These are phyloP conservation scores for Tretioscincus oriximinensis DNA, from an alignment of 2,113 vertebrate species.

Conservation along the genomic window DNA sequence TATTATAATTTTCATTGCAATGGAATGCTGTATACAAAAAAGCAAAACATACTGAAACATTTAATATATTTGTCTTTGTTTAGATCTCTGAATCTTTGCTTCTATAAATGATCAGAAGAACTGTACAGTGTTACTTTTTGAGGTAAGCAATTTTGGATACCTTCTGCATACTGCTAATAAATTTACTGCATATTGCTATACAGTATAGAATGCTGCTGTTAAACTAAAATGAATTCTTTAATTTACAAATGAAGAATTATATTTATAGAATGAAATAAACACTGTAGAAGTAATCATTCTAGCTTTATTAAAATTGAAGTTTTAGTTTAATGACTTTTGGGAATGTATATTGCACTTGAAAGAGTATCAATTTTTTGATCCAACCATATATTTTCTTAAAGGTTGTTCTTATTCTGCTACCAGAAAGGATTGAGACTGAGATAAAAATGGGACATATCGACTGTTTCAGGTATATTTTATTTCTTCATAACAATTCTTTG, in stretches of 20 bases:
- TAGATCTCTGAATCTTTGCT: slow-evolving; percentile 65
- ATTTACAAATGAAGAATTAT: neutral
- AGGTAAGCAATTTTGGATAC: slow-evolving; percentile 69
- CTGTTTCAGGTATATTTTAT: slow-evolving; percentile 69
- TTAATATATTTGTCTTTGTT: slow-evolving; percentile 47
- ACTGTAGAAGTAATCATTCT: too few relatives aligned
- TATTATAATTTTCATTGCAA: slow-evolving; percentile 8
- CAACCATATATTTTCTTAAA: slow-evolving; percentile 48
- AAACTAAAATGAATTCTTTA: neutral
- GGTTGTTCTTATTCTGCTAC: slow-evolving; percentile 28
- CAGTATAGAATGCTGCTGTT: neutral
- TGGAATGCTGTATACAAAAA: neutral
- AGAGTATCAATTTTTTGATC: slow-evolving; percentile 23
- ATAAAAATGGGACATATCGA: slow-evolving; percentile 45
- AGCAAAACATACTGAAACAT: slow-evolving; percentile 33
- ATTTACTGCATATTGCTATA: neutral
- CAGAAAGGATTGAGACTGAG: slow-evolving; percentile 42
- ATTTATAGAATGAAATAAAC: neutral
- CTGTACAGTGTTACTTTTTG: slow-evolving; percentile 35
- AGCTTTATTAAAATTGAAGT: too few relatives aligned
- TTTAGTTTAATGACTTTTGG: neutral
- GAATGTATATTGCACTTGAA: neutral
- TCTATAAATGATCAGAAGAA: slow-evolving; percentile 54
- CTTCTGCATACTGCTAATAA: neutral
- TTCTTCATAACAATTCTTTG: neutral